phyloP scores from a whole-genome alignment of 2,113 vertebrate genomes.

The Oriolus oriolus region DNA sequence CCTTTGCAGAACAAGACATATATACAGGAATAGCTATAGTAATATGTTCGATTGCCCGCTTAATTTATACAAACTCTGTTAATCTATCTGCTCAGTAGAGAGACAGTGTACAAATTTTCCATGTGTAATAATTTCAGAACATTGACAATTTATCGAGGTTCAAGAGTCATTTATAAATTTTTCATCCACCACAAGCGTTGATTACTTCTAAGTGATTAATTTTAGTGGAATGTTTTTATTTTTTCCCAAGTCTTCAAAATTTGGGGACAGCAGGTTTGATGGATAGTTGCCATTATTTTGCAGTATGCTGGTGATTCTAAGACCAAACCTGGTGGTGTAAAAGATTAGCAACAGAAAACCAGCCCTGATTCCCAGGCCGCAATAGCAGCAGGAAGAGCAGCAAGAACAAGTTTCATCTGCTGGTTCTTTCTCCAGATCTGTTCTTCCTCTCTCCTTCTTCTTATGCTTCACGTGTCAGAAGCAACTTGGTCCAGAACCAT shows the following conservation, averaged over 20 bases:
- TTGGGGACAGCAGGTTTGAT: background rate
- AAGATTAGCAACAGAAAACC: background rate
- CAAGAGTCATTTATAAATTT: background rate
- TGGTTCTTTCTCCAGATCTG: background rate
- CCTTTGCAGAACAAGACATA: background rate
- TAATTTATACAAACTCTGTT: background rate
- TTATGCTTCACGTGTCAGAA: background rate
- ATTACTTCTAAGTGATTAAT: background rate
- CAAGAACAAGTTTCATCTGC: background rate
- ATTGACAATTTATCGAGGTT: background rate
- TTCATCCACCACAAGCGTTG: background rate
- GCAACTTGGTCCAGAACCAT: background rate
- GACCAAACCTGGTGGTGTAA: background rate
- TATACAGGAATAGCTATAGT: background rate
- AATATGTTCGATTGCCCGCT: background rate
- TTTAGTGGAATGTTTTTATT: background rate
- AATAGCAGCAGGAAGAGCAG: background rate
- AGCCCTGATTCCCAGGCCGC: background rate
- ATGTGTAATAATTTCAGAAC: background rate
- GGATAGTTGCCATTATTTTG: background rate
- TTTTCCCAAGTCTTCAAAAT: background rate
- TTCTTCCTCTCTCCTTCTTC: background rate
- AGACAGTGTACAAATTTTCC: background rate
- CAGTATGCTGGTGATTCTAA: background rate
- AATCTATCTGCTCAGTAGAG: background rate